Base-by-base conservation (phyloP, 2,113 vertebrate species). In the Eulacestoma nigropectus region DNA sequence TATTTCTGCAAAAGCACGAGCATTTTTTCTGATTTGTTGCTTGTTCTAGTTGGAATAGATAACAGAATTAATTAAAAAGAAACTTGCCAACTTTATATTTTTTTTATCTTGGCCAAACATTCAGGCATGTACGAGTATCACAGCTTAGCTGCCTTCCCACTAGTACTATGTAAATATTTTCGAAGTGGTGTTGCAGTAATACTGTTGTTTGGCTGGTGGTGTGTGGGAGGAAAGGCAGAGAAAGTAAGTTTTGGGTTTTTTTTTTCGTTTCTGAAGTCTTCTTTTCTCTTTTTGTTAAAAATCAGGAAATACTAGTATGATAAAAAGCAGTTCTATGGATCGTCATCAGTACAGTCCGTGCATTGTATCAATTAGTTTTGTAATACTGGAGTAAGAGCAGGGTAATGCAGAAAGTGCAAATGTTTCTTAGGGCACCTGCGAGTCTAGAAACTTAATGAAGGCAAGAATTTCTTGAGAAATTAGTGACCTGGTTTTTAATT, bases 131-230 rank as follows among this genome's bases (percentile, higher is more conserved):
- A 33, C 25, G 63, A 73, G 42, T 50, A 44, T 77, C 4, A 7
- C 73, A 76, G 52, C 57, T 87, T 87, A 87, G 73, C 49, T 55
- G 25, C 91, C 59, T 88, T 73, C 70, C 30, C 56, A 19, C 37
- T 82, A 67, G 14, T 41, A 44, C 26, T 69, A 1, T 80, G 59
- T 83, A 90, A 86, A 91, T 89, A 74, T 65, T 91, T 91, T 94
- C 42, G 2, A 76, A 74, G 42, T n/a, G 22, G 5, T 63, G 22
- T 77, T 91, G 42, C 50, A 56, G 39, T 80, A 85, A 42, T 78
- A 19, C n/a, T 50, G 25, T 33, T 86, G 25, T 73, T 87, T 83
- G 55, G 22, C 39, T 52, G 42, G 7, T 6, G 10, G 6, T n/a
- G 6, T 67, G 33, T 55, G 42, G 20, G 50, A 83, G 39, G 63